Evolutionary conservation across 2,113 vertebrate species (phyloP).

Genomic region (Saguinus midas): DNA sequence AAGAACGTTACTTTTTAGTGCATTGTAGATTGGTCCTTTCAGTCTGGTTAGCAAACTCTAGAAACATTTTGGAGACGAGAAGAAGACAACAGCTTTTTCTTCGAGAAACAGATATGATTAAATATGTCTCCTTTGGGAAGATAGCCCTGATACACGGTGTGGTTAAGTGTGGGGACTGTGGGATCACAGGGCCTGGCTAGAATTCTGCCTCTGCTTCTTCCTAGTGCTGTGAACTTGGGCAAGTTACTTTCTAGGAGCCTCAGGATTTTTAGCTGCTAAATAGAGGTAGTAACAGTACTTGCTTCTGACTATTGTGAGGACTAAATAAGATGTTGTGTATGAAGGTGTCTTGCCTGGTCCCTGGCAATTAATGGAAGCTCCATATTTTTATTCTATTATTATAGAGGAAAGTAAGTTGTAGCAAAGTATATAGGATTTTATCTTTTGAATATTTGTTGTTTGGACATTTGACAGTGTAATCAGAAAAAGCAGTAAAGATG

Average conservation of each 20-base stretch:
- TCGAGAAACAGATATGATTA: neutral
- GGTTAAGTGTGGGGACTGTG: neutral
- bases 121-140: neutral
- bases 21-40: neutral
- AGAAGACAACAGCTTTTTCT: neutral
- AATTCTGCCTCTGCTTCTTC: neutral
- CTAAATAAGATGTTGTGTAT: neutral
- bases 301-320: neutral
- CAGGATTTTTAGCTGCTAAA: neutral
- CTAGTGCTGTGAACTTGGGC: neutral
- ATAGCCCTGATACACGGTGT: too few species aligned
- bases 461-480: conserved; percentile 33
- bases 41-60: neutral
- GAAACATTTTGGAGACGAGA: neutral
- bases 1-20: neutral
- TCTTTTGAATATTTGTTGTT: neutral
- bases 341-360: neutral
- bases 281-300: neutral
- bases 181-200: neutral
- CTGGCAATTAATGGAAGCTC: neutral
- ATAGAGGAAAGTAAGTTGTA: neutral
- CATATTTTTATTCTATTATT: neutral
- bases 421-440: neutral
- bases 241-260: neutral
- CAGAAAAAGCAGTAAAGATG: conserved; percentile 27